Evolutionary conservation across 1,140 invertebrate genomes (phyloP), one percentile per base, ranked within the genome.

Genomic region (Trachymyrmex cornetzi): DNA sequence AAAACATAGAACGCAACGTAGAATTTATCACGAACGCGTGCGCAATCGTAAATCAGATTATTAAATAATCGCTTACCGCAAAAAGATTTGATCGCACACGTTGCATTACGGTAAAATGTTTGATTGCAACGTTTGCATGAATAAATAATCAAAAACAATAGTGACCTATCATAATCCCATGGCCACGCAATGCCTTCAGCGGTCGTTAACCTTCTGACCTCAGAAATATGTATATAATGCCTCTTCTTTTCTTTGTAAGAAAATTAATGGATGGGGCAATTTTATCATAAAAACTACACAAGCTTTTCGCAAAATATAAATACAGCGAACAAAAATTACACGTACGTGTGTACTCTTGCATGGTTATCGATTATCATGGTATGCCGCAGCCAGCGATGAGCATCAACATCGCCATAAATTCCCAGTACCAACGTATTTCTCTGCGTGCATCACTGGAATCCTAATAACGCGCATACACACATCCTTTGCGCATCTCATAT

Each of bases 131-230:
- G 67, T 38, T 61, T 67, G 67, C 69, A 82, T 82, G 67, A 82
- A 82, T 82, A 82, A 74, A 82, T 82, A 82, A 82, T 82, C 63
- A 30, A 82, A 82, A 82, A 82, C 55, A 72, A 63, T 74, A 48
- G 55, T 24, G 34, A 74, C 19, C 24, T 72, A 24, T 57, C 27
- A 50, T 61, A 84, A 84, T 84, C 80, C 59, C 24, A 74, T 61
- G 55, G 44, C 80, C 67, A 59, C 69, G 69, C 80, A 61, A 84
- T 63, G 69, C 55, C 71, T 74, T 50, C n/a, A 75, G 22, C 55
- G 80, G 80, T 84, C 80, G 69, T 63, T 84, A 69, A n/a, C 80
- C 80, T 72, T 61, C 34, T 74, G 80, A 84, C 69, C 80, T 55
- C 80, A 55, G 38, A 7, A 69, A 48, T 50, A 74, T 24, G 38